Evolutionary conservation across 2,888 invertebrate genomes (phyloP), one percentile per base, ranked within the genome.

Genomic region (Melanotus villosus): DNA sequence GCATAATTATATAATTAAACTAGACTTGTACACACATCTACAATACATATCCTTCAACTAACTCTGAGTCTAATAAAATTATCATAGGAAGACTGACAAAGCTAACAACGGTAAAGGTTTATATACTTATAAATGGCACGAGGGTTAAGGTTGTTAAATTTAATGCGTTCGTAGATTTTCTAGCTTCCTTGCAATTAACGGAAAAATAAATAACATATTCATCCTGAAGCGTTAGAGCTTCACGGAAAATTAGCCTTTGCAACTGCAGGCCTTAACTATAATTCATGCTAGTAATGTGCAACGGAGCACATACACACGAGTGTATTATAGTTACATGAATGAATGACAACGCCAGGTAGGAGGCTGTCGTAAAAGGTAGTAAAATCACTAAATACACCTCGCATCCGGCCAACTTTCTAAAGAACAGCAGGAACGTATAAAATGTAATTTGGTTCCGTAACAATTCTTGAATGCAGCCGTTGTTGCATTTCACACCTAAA

Each of bases 351-450:
- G 34, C 41, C 60, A 58, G 57, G 63, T 57, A 68, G 41, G 47
- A 56, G 43, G 23, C 21, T 50, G 45, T 62, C 45, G 58, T 64
- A 69, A 65, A 65, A 68, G 64, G 59, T 58, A 65, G 65, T 58
- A 69, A 69, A 69, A 69, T 69, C 52, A 64, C 52, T 68, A 68
- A 68, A 68, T 68, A 64, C 58, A 58, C 56, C 57, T 64, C 47
- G 36, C 43, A 65, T 69, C 64, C 69, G 69, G 64, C 21, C 45
- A 52, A 36, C 30, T 69, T 69, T 68, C 68, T 68, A 68, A 64
- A 60, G 69, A 69, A 69, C 69, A 60, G 69, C 69, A 50, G 45
- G 65, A 69, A 69, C 57, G 65, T 30, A 52, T 68, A 68, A 68
- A 68, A 68, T 68, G 63, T 68, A 63, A 68, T 68, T 68, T 63